A percentile compares a stretch with the other conserved stretches of the same genome.
Conservation (phyloP, 1,140 invertebrate species). For the Drosophila subpulchrella region DNA sequence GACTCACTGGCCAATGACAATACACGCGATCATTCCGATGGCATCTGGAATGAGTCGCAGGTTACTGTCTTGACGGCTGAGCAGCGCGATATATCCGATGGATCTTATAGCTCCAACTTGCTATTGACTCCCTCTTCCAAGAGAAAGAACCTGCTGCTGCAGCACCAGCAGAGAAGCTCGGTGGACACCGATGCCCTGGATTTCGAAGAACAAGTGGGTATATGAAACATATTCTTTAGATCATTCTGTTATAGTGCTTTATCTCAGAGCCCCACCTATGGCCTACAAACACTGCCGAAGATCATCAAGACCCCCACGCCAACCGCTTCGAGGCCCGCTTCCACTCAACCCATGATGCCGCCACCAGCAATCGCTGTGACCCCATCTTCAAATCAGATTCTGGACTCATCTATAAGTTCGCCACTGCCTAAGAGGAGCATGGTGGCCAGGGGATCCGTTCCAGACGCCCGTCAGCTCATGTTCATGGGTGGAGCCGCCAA, state of each 20-base stretch:
- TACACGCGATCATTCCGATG: conserved; percentile 92
- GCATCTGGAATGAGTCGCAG: conserved; percentile 94
- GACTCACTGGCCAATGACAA: conserved; percentile 91
- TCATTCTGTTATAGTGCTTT: not conserved
- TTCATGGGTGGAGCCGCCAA: conserved; percentile 51
- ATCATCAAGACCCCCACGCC: conserved; percentile 66
- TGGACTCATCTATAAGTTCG: conserved; percentile 35
- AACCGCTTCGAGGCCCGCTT: conserved; percentile 37
- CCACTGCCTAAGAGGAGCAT: conserved; percentile 63
- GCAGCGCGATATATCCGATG: conserved; percentile 82
- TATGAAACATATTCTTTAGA: no score
- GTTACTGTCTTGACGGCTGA: conserved; percentile 91
- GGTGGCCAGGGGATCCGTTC: conserved; percentile 58
- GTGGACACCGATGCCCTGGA: conserved; percentile 92
- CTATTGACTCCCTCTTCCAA: conserved; percentile 90
- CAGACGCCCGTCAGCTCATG: conserved; percentile 63
- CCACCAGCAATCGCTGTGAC: conserved; percentile 64
- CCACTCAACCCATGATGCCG: conserved; percentile 32
- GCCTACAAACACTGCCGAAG: conserved; percentile 70
- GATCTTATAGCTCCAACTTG: conserved; percentile 84
- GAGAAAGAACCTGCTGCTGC: conserved; percentile 90
- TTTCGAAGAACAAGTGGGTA: conserved; percentile 88
- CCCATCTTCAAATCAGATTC: conserved; percentile 46
- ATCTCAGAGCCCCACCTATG: conserved; percentile 74
- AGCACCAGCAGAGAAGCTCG: conserved; percentile 93